A percentile compares a stretch with the other conserved stretches of the same genome.
phyloP scores from a whole-genome alignment of 2,888 invertebrate genomes.

The Cryptophagus acutangulus region DNA sequence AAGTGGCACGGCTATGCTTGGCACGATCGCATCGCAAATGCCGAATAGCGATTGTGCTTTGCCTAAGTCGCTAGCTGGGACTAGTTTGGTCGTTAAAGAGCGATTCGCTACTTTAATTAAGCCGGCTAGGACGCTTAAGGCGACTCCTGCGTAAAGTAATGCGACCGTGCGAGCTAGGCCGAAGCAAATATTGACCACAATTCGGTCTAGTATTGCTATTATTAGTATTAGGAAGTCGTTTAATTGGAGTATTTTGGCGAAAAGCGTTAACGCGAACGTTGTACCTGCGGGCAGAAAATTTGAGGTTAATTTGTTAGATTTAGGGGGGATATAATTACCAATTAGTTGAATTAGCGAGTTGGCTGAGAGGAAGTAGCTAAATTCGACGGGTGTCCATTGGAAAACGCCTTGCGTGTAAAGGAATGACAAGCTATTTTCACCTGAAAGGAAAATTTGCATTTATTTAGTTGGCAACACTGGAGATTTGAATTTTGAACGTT shows the following conservation, averaged over 20 bases:
- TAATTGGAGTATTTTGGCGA: constrained; percentile 41
- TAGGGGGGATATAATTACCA: constrained; percentile 42
- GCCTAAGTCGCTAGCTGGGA: constrained; percentile 43
- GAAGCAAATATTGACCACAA: constrained; percentile 44
- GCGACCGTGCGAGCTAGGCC: constrained; percentile 38
- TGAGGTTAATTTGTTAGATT: too few relatives aligned
- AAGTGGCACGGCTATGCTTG: constrained; percentile 53
- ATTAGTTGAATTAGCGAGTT: constrained; percentile 54
- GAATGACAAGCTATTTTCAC: constrained; percentile 57
- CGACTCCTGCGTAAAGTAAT: constrained; percentile 43
- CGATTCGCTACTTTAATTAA: constrained; percentile 41
- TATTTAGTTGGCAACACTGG: too few relatives aligned
- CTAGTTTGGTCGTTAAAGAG: constrained; percentile 45
- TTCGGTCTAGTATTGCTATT: constrained; percentile 46
- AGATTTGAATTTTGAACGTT: too few relatives aligned
- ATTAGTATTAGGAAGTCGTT: constrained; percentile 44
- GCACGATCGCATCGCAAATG: constrained; percentile 56
- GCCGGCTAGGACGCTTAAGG: constrained; percentile 42
- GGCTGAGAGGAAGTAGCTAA: constrained; percentile 55
- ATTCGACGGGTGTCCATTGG: constrained; percentile 57
- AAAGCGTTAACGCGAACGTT: constrained; percentile 38
- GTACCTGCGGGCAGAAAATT: constrained; percentile 38
- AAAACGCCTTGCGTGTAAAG: constrained; percentile 56
- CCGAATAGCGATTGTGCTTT: constrained; percentile 55
- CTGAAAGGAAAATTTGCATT: constrained; percentile 41